These are phyloP conservation scores for Cochlearius cochlearius DNA, from an alignment of 2,113 vertebrate genomes.

Conservation along the genomic window DNA sequence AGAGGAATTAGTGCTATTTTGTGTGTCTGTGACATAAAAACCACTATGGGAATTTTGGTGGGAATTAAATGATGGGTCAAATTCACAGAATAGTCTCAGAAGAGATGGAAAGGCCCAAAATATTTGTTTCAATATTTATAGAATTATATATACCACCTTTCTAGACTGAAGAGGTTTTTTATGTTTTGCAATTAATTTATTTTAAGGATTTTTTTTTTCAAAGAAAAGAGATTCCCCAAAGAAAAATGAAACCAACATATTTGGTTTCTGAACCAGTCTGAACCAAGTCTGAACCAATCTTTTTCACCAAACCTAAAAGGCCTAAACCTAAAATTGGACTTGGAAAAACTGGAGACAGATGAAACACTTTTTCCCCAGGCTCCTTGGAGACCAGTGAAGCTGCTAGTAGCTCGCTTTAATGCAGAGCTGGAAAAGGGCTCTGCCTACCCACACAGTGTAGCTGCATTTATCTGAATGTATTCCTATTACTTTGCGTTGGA, in stretches of 20 bases:
- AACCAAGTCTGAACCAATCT: background rate
- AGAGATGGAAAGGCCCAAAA: background rate
- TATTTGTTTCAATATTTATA: background rate
- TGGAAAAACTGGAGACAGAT: background rate
- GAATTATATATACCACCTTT: background rate
- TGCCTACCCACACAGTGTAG: background rate
- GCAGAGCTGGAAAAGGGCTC: background rate
- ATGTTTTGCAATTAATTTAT: background rate
- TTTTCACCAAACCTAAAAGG: background rate
- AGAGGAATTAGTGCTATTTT: background rate
- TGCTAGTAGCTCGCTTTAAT: conserved; percentile 17
- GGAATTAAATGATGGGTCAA: background rate
- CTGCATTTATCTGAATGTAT: background rate
- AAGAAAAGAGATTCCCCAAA: background rate
- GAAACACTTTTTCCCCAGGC: background rate
- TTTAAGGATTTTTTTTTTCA: background rate
- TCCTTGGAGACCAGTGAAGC: conserved; percentile 47
- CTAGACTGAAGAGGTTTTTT: background rate
- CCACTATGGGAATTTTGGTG: background rate
- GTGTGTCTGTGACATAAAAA: background rate
- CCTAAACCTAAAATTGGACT: background rate
- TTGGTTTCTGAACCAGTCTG: background rate
- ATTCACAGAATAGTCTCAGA: background rate
- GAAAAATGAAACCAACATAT: background rate
- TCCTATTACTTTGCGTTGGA: background rate